Conservation (phyloP, 1,140 invertebrate genomes). For the Grapholita molesta region DNA sequence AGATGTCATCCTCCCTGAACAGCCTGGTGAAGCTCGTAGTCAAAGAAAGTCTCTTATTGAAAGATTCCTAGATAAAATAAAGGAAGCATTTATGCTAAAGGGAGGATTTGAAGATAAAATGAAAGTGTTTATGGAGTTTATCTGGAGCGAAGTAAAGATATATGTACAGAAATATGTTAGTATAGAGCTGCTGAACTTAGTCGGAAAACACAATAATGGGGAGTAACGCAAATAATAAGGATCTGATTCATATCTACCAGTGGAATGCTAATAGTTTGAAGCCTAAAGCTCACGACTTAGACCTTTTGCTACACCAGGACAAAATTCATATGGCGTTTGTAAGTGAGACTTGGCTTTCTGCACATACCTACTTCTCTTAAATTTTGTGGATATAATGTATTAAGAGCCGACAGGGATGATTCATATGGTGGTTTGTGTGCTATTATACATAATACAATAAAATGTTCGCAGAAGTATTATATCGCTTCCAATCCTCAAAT, state of each 20-base stretch:
- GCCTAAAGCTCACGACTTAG: background rate
- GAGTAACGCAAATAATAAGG: background rate
- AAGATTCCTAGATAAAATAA: background rate
- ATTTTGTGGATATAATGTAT: background rate
- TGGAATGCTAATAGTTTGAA: too few species aligned
- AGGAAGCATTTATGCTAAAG: background rate
- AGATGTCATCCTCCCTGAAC: too few species aligned
- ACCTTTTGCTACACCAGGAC: background rate
- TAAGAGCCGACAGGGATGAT: background rate
- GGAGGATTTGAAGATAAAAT: too few species aligned
- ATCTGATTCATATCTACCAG: background rate
- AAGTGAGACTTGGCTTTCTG: background rate
- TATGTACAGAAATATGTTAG: background rate
- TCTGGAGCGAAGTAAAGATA: background rate
- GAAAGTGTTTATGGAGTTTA: background rate
- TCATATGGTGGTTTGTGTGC: background rate
- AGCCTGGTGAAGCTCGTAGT: background rate
- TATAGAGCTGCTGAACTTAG: background rate
- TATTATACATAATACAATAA: background rate
- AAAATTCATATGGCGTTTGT: slow-evolving; percentile 7
- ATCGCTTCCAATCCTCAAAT: background rate
- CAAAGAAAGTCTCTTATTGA: background rate
- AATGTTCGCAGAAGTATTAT: background rate
- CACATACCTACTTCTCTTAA: background rate
- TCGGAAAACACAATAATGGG: background rate